Evolutionary conservation across 1,140 invertebrate genomes (phyloP).

Genomic region (Calycopis cecrops): DNA sequence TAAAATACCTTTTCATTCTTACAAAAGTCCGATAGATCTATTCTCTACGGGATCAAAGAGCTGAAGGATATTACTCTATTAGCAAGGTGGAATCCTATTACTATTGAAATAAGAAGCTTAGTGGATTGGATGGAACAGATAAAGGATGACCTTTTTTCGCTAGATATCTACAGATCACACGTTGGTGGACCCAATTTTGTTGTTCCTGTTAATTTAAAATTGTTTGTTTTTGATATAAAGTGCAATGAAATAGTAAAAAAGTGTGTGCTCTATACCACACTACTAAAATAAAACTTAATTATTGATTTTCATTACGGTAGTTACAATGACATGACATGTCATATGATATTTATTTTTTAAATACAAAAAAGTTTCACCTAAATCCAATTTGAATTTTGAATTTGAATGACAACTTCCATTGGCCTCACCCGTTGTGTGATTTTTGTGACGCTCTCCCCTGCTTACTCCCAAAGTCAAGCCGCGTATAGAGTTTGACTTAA

Average conservation of each 20-base stretch:
- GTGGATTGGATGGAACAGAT: slow-evolving; percentile 40
- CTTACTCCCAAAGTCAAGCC: no score
- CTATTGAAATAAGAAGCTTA: slow-evolving; percentile 31
- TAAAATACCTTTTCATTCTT: slow-evolving; percentile 11
- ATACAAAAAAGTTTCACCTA: no score
- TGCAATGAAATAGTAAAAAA: neutral
- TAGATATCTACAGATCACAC: neutral
- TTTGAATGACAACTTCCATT: no score
- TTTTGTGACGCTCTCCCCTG: no score
- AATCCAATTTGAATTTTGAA: no score
- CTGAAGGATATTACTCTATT: slow-evolving; percentile 38
- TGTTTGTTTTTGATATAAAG: neutral
- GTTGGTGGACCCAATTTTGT: no score
- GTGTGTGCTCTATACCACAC: neutral
- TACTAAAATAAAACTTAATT: neutral
- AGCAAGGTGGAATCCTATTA: slow-evolving; percentile 30
- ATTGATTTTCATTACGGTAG: neutral
- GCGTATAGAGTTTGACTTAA: no score
- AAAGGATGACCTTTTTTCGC: slow-evolving; percentile 9
- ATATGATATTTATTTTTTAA: neutral
- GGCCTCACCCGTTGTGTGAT: no score
- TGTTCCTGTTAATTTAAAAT: no score
- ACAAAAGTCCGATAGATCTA: slow-evolving; percentile 19
- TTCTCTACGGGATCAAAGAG: slow-evolving; percentile 9
- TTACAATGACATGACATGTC: neutral